Evolutionary conservation across 2,888 invertebrate genomes (phyloP).

Genomic region (Empis stercorea): DNA sequence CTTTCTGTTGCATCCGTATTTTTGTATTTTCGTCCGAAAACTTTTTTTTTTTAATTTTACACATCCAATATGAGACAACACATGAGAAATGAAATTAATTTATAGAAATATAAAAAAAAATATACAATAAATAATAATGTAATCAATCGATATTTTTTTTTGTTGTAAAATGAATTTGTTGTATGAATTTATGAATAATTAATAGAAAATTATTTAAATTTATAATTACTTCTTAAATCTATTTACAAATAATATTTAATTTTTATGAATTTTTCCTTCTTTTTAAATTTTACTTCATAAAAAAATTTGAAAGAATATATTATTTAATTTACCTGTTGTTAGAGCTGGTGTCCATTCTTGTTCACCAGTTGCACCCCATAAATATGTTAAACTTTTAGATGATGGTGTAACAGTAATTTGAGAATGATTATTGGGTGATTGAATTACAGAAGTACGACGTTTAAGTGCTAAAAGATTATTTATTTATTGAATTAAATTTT

Average conservation of each 20-base stretch:
- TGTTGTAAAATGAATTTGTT: too few species aligned
- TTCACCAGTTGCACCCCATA: conserved; percentile 93
- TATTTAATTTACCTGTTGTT: conserved; percentile 56
- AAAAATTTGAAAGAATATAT: too few species aligned
- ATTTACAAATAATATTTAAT: too few species aligned
- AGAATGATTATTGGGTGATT: conserved; percentile 9
- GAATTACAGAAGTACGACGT: too few species aligned
- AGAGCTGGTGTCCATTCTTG: conserved; percentile 95
- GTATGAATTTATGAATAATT: too few species aligned
- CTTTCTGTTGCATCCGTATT: conserved; percentile 23
- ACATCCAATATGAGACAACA: conserved; percentile 3
- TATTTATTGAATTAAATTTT: neutral
- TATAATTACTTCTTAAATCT: too few species aligned
- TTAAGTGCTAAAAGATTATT: neutral
- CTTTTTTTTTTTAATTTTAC: conserved; percentile 22
- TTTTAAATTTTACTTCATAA: too few species aligned
- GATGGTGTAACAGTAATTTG: conserved; percentile 23
- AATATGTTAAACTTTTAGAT: conserved; percentile 46
- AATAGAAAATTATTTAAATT: too few species aligned
- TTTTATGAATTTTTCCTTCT: neutral
- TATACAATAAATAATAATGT: too few species aligned
- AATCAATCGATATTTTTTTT: too few species aligned
- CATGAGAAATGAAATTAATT: too few species aligned
- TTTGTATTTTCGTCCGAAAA: conserved; percentile 9
- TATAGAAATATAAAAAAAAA: too few species aligned